Percentiles rank a stretch among this genome's conserved stretches.
phyloP scores from a whole-genome alignment of 1,140 invertebrate species.

The Choristoneura fumiferana region DNA sequence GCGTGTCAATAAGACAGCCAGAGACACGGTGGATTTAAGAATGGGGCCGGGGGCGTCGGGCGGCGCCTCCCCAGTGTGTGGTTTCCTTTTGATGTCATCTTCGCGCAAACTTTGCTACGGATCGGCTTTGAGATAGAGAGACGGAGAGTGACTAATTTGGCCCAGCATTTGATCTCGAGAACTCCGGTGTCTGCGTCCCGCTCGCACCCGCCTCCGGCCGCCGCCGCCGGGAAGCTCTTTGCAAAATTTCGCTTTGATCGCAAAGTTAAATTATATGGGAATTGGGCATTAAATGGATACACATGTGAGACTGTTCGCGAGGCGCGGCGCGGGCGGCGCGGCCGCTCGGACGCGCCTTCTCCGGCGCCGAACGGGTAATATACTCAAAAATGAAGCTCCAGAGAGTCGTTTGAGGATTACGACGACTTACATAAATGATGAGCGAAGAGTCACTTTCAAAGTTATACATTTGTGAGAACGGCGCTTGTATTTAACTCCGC shows the following conservation, averaged over 20 bases:
- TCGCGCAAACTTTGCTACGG: slow-evolving; percentile 78
- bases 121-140: slow-evolving; percentile 79
- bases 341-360: slow-evolving; percentile 36
- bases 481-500: slow-evolving; percentile 73
- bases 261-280: slow-evolving; percentile 79
- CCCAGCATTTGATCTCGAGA: slow-evolving; percentile 76
- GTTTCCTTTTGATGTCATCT: slow-evolving; percentile 79
- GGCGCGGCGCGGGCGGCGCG: slow-evolving; percentile 24
- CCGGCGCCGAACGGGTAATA: slow-evolving; percentile 35
- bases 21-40: slow-evolving; percentile 69
- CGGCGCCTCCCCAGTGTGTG: slow-evolving; percentile 73
- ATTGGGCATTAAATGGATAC: slow-evolving; percentile 78
- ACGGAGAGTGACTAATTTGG: slow-evolving; percentile 78
- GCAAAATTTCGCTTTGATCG: slow-evolving; percentile 78
- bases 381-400: slow-evolving; percentile 56
- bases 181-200: slow-evolving; percentile 63
- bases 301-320: slow-evolving; percentile 56
- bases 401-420: slow-evolving; percentile 62
- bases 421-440: slow-evolving; percentile 73
- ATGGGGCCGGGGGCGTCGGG: slow-evolving; percentile 55
- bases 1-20: slow-evolving; percentile 75
- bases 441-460: slow-evolving; percentile 66
- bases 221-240: slow-evolving; percentile 74
- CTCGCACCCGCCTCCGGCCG: slow-evolving; percentile 64
- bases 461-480: slow-evolving; percentile 63